Percentiles rank a stretch among this genome's conserved stretches.
Evolutionary conservation across 2,113 vertebrate species (phyloP).

Genomic region (Micronycteris hirsuta): DNA sequence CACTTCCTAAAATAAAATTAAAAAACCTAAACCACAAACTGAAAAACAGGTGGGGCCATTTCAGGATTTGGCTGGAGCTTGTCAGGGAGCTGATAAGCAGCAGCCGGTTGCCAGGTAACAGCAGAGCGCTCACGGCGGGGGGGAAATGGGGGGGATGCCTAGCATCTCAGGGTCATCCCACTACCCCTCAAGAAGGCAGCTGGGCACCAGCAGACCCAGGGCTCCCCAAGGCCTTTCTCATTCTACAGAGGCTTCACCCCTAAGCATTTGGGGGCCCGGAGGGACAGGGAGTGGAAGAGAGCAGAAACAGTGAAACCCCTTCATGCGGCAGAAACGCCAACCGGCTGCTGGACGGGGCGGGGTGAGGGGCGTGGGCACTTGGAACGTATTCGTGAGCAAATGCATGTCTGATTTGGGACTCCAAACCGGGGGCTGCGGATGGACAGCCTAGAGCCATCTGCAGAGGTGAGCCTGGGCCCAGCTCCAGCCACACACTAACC

Average conservation of each 20-base stretch:
- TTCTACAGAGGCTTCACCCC: background rate
- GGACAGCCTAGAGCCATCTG: background rate
- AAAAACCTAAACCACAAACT: conserved; percentile 55
- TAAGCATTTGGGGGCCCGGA: background rate
- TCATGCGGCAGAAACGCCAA: rapidly evolving
- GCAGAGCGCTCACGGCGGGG: background rate
- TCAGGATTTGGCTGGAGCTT: conserved; percentile 46
- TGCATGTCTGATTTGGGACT: background rate
- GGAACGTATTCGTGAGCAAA: no score
- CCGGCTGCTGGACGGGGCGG: rapidly evolving
- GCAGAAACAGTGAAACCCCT: background rate
- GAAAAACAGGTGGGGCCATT: conserved; percentile 51
- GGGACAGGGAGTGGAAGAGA: background rate
- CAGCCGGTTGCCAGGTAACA: conserved; percentile 7
- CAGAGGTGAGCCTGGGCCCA: background rate
- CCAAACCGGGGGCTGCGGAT: background rate
- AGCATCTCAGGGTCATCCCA: rapidly evolving
- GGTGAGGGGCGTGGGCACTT: background rate
- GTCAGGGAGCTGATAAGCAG: conserved; percentile 32
- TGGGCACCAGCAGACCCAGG: background rate
- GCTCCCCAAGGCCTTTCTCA: background rate
- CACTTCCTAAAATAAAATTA: conserved; percentile 47
- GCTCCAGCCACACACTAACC: background rate
- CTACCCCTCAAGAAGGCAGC: background rate
- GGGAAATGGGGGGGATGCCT: background rate